Base-by-base conservation (phyloP, 1,140 invertebrate genomes). In the Drosophila rufa region DNA sequence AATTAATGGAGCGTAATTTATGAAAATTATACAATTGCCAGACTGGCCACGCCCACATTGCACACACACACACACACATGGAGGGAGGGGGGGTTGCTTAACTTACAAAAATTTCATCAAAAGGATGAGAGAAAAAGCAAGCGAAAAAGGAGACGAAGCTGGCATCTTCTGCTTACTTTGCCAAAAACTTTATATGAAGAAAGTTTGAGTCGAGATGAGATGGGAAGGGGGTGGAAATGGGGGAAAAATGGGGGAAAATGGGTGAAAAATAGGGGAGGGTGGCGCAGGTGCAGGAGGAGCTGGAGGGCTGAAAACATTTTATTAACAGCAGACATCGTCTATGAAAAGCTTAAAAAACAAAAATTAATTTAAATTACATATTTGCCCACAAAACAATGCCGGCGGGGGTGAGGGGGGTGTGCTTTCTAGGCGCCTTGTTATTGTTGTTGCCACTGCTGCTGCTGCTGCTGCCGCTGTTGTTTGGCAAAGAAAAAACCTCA, bases 281-380 rank as follows among this genome's bases (percentile, higher is more conserved):
- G 22, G 25, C 43, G 50, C 19, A 51, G 67, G n/a, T 43, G 43
- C 43, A 27, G 61, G 22, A 7, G n/a, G 7, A 38, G 15, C 50
- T 36, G 33, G 46, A 27, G 42, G 55, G 56, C 19, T 25, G 59
- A 51, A 77, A 69, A 51, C 64, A 69, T 78, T 78, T 78, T 78
- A 73, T 73, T 73, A 73, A 73, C 70, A 73, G 53, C 40, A 40
- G 70, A 73, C 70, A 77, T 69, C 65, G 64, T 61, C 75, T 69
- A 78, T 65, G 76, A 79, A 71, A 62, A 73, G 75, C 76, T 79
- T 79, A 79, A 79, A 79, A 79, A 79, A 79, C 75, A 79, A 79
- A 79, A 79, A 79, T 79, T 79, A 79, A 79, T 79, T 79, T 79
- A 79, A 79, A 79, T 79, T 79, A 79, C 76, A 79, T 79, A 79